phyloP scores from a whole-genome alignment of 2,888 invertebrate genomes.

The Euproctis similis region DNA sequence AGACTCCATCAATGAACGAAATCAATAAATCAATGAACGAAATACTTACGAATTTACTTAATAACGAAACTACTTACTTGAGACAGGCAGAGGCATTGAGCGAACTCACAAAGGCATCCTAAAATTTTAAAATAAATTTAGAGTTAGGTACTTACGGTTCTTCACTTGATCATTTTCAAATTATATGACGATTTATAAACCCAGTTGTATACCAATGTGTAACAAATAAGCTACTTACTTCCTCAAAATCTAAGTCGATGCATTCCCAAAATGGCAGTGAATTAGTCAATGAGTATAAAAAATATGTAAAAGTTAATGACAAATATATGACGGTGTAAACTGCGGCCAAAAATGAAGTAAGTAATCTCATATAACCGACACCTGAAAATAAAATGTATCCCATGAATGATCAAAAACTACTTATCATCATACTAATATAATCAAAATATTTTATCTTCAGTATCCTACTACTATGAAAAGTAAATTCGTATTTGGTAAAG shows the following conservation, averaged over 20 bases:
- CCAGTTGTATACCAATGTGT: background rate
- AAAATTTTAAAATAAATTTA: constrained; percentile 9
- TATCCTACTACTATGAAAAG: no score
- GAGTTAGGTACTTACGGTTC: background rate
- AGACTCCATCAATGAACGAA: no score
- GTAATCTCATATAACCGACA: constrained; percentile 76
- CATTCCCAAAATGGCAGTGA: constrained; percentile 75
- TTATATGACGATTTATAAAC: no score
- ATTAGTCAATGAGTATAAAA: constrained; percentile 74
- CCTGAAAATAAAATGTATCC: no score
- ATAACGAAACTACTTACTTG: constrained; percentile 34
- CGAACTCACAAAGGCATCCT: constrained; percentile 22
- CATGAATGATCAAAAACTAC: no score
- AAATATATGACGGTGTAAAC: constrained; percentile 77
- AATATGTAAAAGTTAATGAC: constrained; percentile 70
- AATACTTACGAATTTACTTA: background rate
- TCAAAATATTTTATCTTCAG: no score
- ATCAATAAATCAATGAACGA: background rate
- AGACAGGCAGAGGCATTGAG: constrained; percentile 30
- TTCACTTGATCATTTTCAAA: no score
- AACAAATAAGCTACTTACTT: constrained; percentile 57
- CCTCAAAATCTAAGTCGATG: constrained; percentile 40
- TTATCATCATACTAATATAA: no score
- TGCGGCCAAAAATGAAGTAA: constrained; percentile 69
- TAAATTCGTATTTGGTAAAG: no score